Evolutionary conservation across 2,113 vertebrate species (phyloP), one percentile per base, ranked within the genome.

Genomic region (Albula goreensis): DNA sequence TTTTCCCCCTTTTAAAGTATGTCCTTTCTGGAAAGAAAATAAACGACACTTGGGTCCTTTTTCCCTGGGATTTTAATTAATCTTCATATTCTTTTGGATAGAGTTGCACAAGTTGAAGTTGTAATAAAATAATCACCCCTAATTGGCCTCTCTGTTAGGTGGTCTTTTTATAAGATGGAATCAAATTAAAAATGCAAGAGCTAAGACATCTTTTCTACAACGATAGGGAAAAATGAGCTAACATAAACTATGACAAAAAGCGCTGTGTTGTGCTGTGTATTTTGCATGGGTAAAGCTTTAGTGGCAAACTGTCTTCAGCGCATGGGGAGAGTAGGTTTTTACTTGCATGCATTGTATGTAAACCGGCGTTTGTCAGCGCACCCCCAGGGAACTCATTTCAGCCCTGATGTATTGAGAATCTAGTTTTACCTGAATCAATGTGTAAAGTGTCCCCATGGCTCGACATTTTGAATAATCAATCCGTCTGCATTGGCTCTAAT

Each of bases 401-500:
- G 93, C 93, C 93, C 86, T 85, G 83, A 85, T 87, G 82, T 85
- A 87, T 93, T 94, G 92, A 94, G 95, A 95, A 96, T 95, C 91
- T 93, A 94, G 95, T 96, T 93, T 94, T 95, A 96, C 96, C 96
- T 96, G 96, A 93, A 96, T 95, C 96, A 92, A 94, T 95, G 95
- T 95, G 95, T 96, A 95, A 95, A 96, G 95, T 94, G 92, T 95
- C 95, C 95, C 95, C 93, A 94, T 94, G 95, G 94, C 95, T 97
- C 87, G 93, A 95, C 94, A 94, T 97, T 97, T 96, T 95, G 96
- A 97, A 97, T 97, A 96, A 97, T 97, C 97, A 96, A 94, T 96
- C 94, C 95, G 95, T 96, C 96, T 96, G 95, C 93, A 94, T 95
- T 92, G 93, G 95, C 95, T 95, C 94, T 95, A 96, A 96, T 96